Percentiles rank a stretch among this genome's conserved stretches.
These are phyloP conservation scores for Crepidodera aurea DNA, from an alignment of 2,888 invertebrate genomes.

Conservation along the genomic window DNA sequence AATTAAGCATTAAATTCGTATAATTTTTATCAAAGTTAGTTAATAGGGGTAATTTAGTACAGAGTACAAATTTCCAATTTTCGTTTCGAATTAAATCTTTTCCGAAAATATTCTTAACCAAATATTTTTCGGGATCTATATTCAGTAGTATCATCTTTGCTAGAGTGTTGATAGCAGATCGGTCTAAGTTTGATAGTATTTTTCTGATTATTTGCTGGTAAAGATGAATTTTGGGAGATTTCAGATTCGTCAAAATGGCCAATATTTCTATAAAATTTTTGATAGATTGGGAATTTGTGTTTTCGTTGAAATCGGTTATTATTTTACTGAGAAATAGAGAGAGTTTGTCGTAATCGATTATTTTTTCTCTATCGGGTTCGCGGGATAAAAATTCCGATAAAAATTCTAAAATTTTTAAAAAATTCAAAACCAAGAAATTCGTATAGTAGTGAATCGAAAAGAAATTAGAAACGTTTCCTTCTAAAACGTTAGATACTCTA, in stretches of 20 bases:
- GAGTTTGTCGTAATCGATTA: slow-evolving; percentile 48
- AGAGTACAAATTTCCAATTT: slow-evolving; percentile 74
- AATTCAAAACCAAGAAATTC: slow-evolving; percentile 68
- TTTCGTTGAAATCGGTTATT: slow-evolving; percentile 66
- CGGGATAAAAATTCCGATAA: slow-evolving; percentile 60
- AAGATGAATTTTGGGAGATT: slow-evolving; percentile 57
- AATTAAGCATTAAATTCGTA: slow-evolving; percentile 64
- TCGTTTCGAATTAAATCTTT: slow-evolving; percentile 63
- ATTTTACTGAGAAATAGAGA: slow-evolving; percentile 68
- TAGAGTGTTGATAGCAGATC: slow-evolving; percentile 68
- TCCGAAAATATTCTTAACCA: slow-evolving; percentile 64
- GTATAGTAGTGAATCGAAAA: slow-evolving; percentile 69
- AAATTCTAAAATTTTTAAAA: slow-evolving; percentile 70
- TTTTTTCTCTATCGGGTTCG: slow-evolving; percentile 53
- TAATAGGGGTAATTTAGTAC: slow-evolving; percentile 69
- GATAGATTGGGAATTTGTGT: slow-evolving; percentile 62
- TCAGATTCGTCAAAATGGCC: slow-evolving; percentile 63
- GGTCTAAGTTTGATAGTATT: slow-evolving; percentile 66
- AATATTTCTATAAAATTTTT: slow-evolving; percentile 66
- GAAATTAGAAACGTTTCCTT: slow-evolving; percentile 65
- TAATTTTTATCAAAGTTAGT: slow-evolving; percentile 63
- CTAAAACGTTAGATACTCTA: slow-evolving; percentile 73
- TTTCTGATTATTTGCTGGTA: slow-evolving; percentile 63
- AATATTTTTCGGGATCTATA: slow-evolving; percentile 62
- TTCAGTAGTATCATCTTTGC: slow-evolving; percentile 66